Base-by-base conservation (phyloP, 2,113 vertebrate genomes). In the Crypturellus undulatus region DNA sequence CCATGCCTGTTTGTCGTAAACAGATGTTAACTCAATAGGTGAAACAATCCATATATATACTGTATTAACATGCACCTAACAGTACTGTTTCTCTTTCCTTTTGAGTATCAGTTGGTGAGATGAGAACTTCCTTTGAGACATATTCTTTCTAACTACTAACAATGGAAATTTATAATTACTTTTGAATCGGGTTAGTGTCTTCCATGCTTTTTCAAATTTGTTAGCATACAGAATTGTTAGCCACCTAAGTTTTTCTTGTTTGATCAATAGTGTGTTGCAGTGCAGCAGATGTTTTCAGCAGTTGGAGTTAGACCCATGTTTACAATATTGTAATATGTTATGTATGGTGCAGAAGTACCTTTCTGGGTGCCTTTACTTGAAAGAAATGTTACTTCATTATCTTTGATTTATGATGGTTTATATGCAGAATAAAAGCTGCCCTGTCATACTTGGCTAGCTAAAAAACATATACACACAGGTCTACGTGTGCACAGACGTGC, bases 401-500 rank as follows among this genome's bases (percentile, higher is more conserved):
- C 25, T 91, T 83, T 12, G 79, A 10, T 21, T 5, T 47, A 1
- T 63, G 10, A 51, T 22, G 2, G 7, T 58, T 79, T 34, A 21
- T 58, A 10, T 25, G 10, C 10, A 59, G 26, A 49, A 34, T 52
- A 64, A 72, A 72, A 59, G 8, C 52, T 75, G 59, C 26, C 32
- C 20, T 32, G 28, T 49, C 34, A 78, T 30, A 20, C 36, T 60
- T 49, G 36, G 6, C 15, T 24, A 68, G 11, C 13, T 72, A 64
- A 69, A 84, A 83, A 89, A 38, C 3, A 32, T 20, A 28, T 6
- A 40, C 5, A 28, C 17, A 25, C 30, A 79, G 14, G 5, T 6
- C 82, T 0, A 1, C 0, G 0, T 18, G 18, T 36, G 9, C 13
- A 15, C 7, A 18, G 17, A 1, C 17, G 38, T 18, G 6, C 4